Base-by-base conservation (phyloP, 1,140 invertebrate genomes). In the Nasonia vitripennis region DNA sequence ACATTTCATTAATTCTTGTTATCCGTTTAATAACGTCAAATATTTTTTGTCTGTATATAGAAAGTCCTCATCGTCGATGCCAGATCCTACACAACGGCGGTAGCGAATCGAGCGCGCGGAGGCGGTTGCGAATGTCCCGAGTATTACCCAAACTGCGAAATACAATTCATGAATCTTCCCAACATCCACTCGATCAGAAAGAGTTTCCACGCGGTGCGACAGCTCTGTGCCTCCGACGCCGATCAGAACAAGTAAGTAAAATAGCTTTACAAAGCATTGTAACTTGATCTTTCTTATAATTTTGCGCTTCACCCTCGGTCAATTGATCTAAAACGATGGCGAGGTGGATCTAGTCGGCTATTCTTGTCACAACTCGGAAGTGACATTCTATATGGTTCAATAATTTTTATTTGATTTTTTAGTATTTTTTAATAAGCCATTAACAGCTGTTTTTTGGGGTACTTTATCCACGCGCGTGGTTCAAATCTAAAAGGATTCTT, bases 171-270 rank as follows among this genome's bases (percentile, higher is more conserved):
- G 98, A 97, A 97, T 92, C 93, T 99, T 91, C 97, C 98, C 78
- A 99, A 99, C 93, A 99, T 99, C 87, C 98, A 99, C 93, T 96
- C 97, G 79, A 97, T 99, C 89, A 94, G 98, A 51, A 98, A 97
- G 88, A 97, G 96, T 91, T 97, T 97, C 92, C 96, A 97, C 81
- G 95, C 96, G 41, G 93, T 97, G 41, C 92, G 97, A 75, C 95
- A 95, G 78, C 92, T 99, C 0, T 97, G 97, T 87, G 95, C 96
- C 48, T 95, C 96, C 74, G 94, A 96, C 14, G 93, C 95, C 1
- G 97, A 98, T 91, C 95, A 96, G 91, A 94, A 95, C 82, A 97
- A 97, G 97, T 97, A 93, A 94, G 93, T 86, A 81, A 31, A 71
- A 20, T 17, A 17, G 51, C 14, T 55, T 62, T 2, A 51, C 17